Evolutionary conservation across 2,113 vertebrate species (phyloP), one percentile per base, ranked within the genome.

Genomic region (Ibidorhyncha struthersii): DNA sequence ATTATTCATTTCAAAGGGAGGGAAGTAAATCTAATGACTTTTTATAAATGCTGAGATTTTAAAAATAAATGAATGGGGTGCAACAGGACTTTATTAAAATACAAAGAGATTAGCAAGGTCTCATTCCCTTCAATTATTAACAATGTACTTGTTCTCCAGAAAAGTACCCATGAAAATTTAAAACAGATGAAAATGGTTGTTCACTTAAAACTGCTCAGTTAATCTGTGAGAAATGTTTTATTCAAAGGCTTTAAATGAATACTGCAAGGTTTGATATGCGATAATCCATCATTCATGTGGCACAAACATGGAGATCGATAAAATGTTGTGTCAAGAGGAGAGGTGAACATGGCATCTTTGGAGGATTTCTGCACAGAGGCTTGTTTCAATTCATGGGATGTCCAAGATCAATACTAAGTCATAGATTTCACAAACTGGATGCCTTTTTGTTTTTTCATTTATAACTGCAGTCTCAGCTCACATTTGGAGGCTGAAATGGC

Each of bases 171-270:
- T 98, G 96, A 98, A 98, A 98, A 97, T 98, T 98, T 98, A 98
- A 98, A 98, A 95, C 89, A 97, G 96, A 97, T 92, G 92, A 97
- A 98, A 98, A 97, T 92, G 97, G 97, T 96, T 93, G 96, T 96
- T 98, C 98, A 91, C 96, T 97, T 98, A 97, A 98, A 98, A 97
- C 96, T 78, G 96, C 96, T 96, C 94, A 41, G 97, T 98, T 98
- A 97, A 98, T 98, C 98, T 97, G 97, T 95, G 97, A 97, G 93
- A 86, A 81, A 98, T 98, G 98, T 98, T 98, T 98, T 98, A 98
- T 98, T 98, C 97, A 98, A 52, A 70, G 87, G 96, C 96, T 93
- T 98, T 98, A 97, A 97, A 96, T 96, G 97, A 98, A 93, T 59
- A 47, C 83, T 55, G 84, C 36, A 56, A 91, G 89, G 74, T 96